A percentile compares a stretch with the other conserved stretches of the same genome.
These are phyloP conservation scores for Drosophila nikananu DNA, from an alignment of 1,140 invertebrate genomes.

Conservation along the genomic window DNA sequence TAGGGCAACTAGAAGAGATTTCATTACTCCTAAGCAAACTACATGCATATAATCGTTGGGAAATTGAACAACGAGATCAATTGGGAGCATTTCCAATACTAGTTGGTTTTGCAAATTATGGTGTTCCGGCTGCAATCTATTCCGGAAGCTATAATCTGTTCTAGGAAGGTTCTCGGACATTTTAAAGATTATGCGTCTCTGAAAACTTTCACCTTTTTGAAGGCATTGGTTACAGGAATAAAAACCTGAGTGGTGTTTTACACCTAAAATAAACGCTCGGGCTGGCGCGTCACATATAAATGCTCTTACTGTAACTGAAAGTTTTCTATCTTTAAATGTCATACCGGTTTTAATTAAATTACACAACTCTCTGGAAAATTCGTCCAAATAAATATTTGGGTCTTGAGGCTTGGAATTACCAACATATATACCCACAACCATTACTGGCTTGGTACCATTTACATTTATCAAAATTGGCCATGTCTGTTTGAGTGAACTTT, in stretches of 20 bases:
- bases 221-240: neutral
- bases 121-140: neutral
- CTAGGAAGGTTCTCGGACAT: neutral
- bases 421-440: no score
- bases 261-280: neutral
- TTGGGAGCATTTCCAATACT: neutral
- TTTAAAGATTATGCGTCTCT: neutral
- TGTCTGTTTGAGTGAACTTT: no score
- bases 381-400: neutral
- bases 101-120: neutral
- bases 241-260: neutral
- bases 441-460: no score
- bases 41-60: neutral
- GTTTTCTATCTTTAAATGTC: neutral
- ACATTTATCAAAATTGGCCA: no score
- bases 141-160: neutral
- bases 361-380: neutral
- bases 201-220: neutral
- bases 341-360: neutral
- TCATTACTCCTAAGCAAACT: neutral
- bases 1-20: no score
- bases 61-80: neutral
- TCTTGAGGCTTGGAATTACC: no score
- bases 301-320: neutral
- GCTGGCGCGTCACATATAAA: neutral